phyloP scores from a whole-genome alignment of 1,140 invertebrate genomes.

The Ruditapes philippinarum region DNA sequence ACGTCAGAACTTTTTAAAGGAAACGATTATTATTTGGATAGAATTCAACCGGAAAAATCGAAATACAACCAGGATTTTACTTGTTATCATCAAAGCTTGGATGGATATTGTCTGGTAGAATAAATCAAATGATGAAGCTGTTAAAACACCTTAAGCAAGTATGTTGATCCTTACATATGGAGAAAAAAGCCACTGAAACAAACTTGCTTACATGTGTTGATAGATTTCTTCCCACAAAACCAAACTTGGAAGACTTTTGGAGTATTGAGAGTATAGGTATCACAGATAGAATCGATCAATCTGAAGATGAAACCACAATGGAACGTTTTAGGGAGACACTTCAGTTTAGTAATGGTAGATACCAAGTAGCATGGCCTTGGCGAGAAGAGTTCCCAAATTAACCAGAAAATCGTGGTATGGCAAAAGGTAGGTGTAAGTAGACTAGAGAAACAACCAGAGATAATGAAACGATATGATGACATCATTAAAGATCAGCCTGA shows the following conservation, averaged over 20 bases:
- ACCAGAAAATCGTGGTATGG: constrained; percentile 11
- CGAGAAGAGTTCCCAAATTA: constrained; percentile 1
- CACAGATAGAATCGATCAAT: not conserved
- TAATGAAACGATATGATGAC: constrained; percentile 15
- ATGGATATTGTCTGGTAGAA: too few species aligned
- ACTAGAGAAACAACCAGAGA: not conserved
- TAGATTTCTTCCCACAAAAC: not conserved
- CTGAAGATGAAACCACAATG: not conserved
- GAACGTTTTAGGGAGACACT: not conserved
- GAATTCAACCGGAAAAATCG: too few species aligned
- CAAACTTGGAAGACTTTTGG: constrained; percentile 35
- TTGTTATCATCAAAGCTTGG: too few species aligned
- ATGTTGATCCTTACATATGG: constrained; percentile 50
- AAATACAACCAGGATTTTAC: too few species aligned
- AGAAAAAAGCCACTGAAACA: not conserved
- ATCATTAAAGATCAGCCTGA: constrained; percentile 10
- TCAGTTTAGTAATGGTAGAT: not conserved
- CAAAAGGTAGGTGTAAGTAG: not conserved
- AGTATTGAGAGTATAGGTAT: constrained; percentile 17
- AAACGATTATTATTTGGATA: too few species aligned
- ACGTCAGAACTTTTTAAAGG: too few species aligned
- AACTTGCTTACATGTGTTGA: not conserved
- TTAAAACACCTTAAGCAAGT: too few species aligned
- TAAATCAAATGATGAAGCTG: too few species aligned
- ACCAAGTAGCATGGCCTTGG: not conserved